phyloP scores from a whole-genome alignment of 1,140 invertebrate species.

The Calliphora vicina region DNA sequence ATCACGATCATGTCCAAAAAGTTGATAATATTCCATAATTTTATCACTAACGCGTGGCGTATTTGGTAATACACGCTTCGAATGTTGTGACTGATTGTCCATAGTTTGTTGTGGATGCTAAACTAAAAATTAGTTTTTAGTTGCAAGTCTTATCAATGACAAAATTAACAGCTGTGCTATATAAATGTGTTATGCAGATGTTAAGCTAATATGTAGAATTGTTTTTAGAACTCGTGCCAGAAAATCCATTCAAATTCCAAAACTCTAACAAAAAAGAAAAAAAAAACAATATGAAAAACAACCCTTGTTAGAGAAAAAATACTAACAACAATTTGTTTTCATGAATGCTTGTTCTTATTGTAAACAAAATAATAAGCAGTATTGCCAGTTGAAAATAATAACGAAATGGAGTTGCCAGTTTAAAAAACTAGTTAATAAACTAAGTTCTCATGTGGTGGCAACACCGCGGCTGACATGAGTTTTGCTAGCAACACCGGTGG shows the following conservation, averaged over 20 bases:
- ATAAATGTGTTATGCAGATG: background rate
- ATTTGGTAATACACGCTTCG: conserved; percentile 16
- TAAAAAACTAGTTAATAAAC: no score
- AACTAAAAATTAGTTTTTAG: background rate
- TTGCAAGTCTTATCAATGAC: background rate
- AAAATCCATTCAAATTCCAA: conserved; percentile 1
- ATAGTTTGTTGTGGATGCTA: background rate
- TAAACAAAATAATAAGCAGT: background rate
- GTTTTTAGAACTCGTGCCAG: background rate
- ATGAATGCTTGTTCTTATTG: background rate
- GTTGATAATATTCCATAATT: conserved; percentile 37
- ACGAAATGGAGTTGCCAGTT: no score
- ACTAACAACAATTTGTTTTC: background rate
- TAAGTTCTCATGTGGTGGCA: no score
- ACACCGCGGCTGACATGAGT: no score
- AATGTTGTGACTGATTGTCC: background rate
- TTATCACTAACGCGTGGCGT: conserved; percentile 37
- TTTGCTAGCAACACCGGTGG: no score
- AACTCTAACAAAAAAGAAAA: background rate
- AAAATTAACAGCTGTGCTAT: background rate
- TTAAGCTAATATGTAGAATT: background rate
- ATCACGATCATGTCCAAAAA: conserved; percentile 36
- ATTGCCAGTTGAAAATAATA: no score
- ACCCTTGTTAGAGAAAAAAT: background rate
- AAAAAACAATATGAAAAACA: conserved; percentile 1